Evolutionary conservation across 2,888 invertebrate species (phyloP).

Genomic region (Colostygia pectinataria): DNA sequence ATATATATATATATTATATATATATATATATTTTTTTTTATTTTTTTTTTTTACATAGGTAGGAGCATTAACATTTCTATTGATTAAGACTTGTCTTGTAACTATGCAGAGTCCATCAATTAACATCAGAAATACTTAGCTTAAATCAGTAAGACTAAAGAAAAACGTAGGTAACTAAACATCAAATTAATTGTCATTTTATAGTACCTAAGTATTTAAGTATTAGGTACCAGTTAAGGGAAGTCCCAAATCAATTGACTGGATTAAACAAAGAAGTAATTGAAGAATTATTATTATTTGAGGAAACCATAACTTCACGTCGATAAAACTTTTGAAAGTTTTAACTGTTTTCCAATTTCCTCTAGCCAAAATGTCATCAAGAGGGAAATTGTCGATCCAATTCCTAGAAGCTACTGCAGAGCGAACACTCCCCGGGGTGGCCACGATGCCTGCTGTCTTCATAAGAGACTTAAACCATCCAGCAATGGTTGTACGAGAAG

Average conservation of each 20-base stretch:
- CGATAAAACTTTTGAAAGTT: neutral
- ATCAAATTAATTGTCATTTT: no score
- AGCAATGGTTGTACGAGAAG: neutral
- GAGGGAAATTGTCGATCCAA: neutral
- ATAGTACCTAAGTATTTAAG: no score
- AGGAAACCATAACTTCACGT: neutral
- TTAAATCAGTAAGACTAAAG: no score
- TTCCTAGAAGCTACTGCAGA: neutral
- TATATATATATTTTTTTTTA: no score
- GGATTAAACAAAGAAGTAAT: neutral
- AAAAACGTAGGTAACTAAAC: no score
- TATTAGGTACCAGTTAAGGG: no score
- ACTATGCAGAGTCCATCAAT: no score
- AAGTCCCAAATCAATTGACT: neutral
- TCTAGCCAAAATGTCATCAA: neutral
- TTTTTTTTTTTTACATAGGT: no score
- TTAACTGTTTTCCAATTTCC: neutral
- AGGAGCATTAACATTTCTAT: no score
- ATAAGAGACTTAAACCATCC: neutral
- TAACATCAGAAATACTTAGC: no score
- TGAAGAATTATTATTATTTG: neutral
- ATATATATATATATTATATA: no score
- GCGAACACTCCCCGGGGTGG: neutral
- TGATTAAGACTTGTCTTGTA: no score
- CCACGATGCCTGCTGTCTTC: neutral